phyloP scores from a whole-genome alignment of 2,113 vertebrate genomes.

The Ameiurus melas region DNA sequence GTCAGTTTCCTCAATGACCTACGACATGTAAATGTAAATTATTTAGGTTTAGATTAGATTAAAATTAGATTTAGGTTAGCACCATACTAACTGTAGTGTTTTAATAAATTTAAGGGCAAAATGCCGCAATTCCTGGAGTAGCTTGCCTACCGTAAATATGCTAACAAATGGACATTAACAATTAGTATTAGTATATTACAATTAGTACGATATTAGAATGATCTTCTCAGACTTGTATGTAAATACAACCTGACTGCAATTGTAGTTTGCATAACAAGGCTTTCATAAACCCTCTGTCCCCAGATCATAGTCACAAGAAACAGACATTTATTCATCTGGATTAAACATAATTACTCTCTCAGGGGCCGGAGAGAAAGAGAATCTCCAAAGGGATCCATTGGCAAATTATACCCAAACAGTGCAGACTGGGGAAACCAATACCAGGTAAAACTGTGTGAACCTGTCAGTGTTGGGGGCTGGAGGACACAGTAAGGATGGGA shows the following conservation, averaged over 20 bases:
- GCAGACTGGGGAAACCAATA: slow-evolving; percentile 66
- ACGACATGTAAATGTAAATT: background rate
- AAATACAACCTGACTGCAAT: background rate
- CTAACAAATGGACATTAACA: background rate
- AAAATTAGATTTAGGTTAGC: background rate
- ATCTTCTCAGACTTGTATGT: background rate
- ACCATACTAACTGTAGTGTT: background rate
- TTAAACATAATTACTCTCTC: slow-evolving; percentile 65
- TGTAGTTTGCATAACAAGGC: background rate
- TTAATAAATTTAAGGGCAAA: background rate
- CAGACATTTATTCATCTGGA: slow-evolving; percentile 75
- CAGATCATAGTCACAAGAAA: slow-evolving; percentile 50
- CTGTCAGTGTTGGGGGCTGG: slow-evolving; percentile 54
- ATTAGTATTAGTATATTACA: too few species aligned
- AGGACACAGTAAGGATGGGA: slow-evolving; percentile 61
- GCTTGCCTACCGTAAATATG: background rate
- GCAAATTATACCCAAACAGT: slow-evolving; percentile 71
- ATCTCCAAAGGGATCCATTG: slow-evolving; percentile 73
- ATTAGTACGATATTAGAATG: background rate
- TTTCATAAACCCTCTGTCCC: slow-evolving; percentile 3
- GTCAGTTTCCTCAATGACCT: background rate
- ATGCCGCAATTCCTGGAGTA: background rate
- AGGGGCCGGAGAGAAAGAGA: slow-evolving; percentile 56
- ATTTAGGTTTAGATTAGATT: background rate
- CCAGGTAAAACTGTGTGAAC: slow-evolving; percentile 47